Base-by-base conservation (phyloP, 2,888 invertebrate species). In the Helleia helle region DNA sequence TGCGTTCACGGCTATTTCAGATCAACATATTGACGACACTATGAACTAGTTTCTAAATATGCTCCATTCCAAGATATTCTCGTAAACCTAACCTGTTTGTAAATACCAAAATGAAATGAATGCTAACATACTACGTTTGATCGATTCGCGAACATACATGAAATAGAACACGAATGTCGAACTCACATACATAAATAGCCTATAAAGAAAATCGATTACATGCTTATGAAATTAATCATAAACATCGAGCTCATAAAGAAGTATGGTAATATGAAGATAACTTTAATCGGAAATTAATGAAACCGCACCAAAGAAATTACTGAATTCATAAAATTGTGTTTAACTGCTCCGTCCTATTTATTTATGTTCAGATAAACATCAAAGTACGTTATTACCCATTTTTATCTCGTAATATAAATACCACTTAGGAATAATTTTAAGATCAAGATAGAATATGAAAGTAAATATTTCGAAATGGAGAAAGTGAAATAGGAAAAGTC, bases 151-250 rank as follows among this genome's bases (percentile, higher is more conserved):
- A 25, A 29, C 28, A 38, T 39, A 14, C 29, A 14, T 15, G 31
- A 40, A 25, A 12, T 14, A 25, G 36, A 36, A 36, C 7, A 12
- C 8, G 11, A 25, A n/a, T n/a, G n/a, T 12, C 13, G 18, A 36
- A 18, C n/a, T n/a, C n/a, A n/a, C n/a, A n/a, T 36, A 22, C 38
- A 14, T 30, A 24, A 15, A 31, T 40, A 25, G 27, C 40, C 4
- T 34, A 26, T 66, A 65, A 69, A 70, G 73, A 71, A 74, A 77
- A 77, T 67, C 74, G 75, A 80, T 80, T 73, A 74, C 70, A 76
- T 71, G 75, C 68, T 62, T 59, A 65, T 71, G 71, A 63, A 70
- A 59, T 56, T 31, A 41, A 27, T 38, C 38, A 24, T 29, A 37
- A 41, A 24, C 48, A 56, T 55, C 58, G 55, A 57, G 42, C 27